A percentile compares a stretch with the other conserved stretches of the same genome.
Conservation (phyloP, 2,797 vertebrate genomes). For the Bovichtus diacanthus region DNA sequence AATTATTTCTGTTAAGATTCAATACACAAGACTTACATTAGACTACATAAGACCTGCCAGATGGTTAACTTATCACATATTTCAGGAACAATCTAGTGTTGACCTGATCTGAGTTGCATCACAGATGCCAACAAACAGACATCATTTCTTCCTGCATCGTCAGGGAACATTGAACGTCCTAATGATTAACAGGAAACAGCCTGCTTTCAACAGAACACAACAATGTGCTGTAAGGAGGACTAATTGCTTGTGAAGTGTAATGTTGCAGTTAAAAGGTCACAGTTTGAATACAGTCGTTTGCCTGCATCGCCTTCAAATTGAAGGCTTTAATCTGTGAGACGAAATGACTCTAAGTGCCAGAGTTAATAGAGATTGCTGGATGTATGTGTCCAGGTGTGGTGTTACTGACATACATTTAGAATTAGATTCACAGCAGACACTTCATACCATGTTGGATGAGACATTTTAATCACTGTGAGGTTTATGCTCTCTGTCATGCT, state of each 20-base stretch:
- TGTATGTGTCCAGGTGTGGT: neutral
- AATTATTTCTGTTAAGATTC: neutral
- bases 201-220: neutral
- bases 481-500: neutral
- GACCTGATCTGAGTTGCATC: slow-evolving; percentile 7
- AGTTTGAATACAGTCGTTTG: neutral
- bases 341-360: neutral
- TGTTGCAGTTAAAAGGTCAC: neutral
- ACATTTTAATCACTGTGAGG: neutral
- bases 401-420: neutral
- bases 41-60: neutral
- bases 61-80: neutral
- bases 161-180: slow-evolving; percentile 69
- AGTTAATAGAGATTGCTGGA: neutral
- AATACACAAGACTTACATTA: neutral
- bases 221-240: neutral
- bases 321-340: neutral
- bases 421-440: neutral
- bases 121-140: slow-evolving; percentile 47
- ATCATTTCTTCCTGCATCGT: slow-evolving; percentile 37
- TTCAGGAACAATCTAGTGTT: slow-evolving; percentile 22
- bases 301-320: neutral
- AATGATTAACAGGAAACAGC: slow-evolving; percentile 62
- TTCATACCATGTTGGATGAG: neutral
- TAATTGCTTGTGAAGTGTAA: slow-evolving; percentile 13